phyloP scores from a whole-genome alignment of 2,113 vertebrate species.

The Stercorarius parasiticus region DNA sequence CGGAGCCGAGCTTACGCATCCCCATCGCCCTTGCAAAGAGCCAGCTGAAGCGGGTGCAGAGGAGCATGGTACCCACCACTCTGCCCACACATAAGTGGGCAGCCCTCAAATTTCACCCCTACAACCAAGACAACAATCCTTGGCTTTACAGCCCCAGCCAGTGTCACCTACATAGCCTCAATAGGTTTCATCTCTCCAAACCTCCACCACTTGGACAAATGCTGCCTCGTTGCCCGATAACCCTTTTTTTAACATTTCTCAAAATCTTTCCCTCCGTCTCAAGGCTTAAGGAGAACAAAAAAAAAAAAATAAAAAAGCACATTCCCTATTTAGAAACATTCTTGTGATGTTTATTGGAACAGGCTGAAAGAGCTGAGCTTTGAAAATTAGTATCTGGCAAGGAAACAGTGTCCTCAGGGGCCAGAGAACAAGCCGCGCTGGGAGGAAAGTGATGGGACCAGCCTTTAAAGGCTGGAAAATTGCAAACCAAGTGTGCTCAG shows the following conservation, averaged over 20 bases:
- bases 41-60: rapidly evolving
- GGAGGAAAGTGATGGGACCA: slow-evolving; percentile 63
- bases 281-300: not conserved
- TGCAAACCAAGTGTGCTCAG: slow-evolving; percentile 63
- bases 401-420: slow-evolving; percentile 68
- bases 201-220: not conserved
- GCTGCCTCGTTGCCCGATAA: not conserved
- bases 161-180: not conserved
- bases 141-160: not conserved
- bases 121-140: not conserved
- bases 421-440: slow-evolving; percentile 51
- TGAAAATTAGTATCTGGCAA: slow-evolving; percentile 68
- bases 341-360: slow-evolving; percentile 67
- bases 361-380: slow-evolving; percentile 65
- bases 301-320: not conserved
- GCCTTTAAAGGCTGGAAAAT: slow-evolving; percentile 64
- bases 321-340: slow-evolving; percentile 66
- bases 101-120: not conserved
- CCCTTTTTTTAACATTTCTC: not conserved
- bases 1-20: not conserved
- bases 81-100: rapidly evolving
- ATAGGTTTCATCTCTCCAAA: not conserved
- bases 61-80: not conserved
- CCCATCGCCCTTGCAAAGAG: not conserved
- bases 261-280: not conserved